A percentile compares a stretch with the other conserved stretches of the same genome.
These are phyloP conservation scores for Platycnemis pennipes DNA, from an alignment of 2,888 invertebrate genomes.

Conservation along the genomic window DNA sequence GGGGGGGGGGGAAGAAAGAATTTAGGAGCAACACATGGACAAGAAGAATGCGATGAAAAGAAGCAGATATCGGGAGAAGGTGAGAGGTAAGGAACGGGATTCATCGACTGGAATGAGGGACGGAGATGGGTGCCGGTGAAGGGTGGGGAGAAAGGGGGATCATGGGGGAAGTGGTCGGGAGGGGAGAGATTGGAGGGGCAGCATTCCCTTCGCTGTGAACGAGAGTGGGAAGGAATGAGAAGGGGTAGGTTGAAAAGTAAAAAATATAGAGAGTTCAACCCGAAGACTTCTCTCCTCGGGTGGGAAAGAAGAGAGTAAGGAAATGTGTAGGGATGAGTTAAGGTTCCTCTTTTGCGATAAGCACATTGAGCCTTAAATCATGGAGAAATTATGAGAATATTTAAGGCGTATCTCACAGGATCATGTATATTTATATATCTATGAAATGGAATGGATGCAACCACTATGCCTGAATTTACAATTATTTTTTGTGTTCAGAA, in stretches of 20 bases:
- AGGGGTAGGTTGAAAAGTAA: background rate
- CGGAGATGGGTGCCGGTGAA: background rate
- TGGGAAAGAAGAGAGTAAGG: background rate
- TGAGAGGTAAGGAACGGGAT: background rate
- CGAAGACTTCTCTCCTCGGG: background rate
- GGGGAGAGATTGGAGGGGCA: background rate
- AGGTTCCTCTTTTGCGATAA: too few species aligned
- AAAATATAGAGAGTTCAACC: background rate
- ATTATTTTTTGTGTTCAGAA: too few species aligned
- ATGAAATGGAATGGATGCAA: too few species aligned
- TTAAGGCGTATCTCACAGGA: too few species aligned
- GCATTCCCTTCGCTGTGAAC: too few species aligned
- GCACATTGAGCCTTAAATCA: too few species aligned
- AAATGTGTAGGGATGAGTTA: background rate
- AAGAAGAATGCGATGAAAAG: constrained; percentile 29
- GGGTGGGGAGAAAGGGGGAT: constrained; percentile 6
- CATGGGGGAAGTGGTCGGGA: background rate
- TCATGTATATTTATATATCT: too few species aligned
- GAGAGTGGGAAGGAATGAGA: background rate
- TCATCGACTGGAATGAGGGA: constrained; percentile 2
- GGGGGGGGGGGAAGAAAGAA: too few species aligned
- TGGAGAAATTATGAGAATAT: too few species aligned
- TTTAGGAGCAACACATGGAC: constrained; percentile 19
- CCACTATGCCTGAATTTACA: too few species aligned
- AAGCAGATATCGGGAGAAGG: background rate